A percentile compares a stretch with the other conserved stretches of the same genome.
These are phyloP conservation scores for Oscheius sp. DNA, from an alignment of 2,888 invertebrate species.

Conservation along the genomic window DNA sequence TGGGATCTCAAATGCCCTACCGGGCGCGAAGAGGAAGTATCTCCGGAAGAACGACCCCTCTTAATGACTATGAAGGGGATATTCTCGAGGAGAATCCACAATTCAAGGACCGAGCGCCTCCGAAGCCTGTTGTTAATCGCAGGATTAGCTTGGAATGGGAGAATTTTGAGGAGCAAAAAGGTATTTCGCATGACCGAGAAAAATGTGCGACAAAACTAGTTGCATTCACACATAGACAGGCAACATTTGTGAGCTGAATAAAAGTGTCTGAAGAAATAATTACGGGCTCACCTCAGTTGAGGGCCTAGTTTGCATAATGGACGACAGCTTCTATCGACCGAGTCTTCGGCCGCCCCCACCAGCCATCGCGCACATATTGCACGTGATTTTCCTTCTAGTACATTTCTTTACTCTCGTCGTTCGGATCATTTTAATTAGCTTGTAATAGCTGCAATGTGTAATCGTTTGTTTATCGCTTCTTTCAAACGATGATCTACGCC, in stretches of 20 bases:
- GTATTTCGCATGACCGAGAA: slow-evolving; percentile 25
- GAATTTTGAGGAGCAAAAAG: slow-evolving; percentile 66
- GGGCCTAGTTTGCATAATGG: slow-evolving; percentile 36
- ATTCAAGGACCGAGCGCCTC: slow-evolving; percentile 65
- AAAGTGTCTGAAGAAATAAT: slow-evolving; percentile 16
- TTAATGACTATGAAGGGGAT: slow-evolving; percentile 61
- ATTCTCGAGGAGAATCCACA: slow-evolving; percentile 68
- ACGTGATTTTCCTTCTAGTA: slow-evolving; percentile 29
- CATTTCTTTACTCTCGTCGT: background rate
- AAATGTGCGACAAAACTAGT: background rate
- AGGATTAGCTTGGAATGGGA: slow-evolving; percentile 71
- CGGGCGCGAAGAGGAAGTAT: slow-evolving; percentile 43
- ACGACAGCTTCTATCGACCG: slow-evolving; percentile 38
- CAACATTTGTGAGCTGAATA: background rate
- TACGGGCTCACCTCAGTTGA: slow-evolving; percentile 27
- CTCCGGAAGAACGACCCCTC: slow-evolving; percentile 49
- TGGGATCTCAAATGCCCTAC: slow-evolving; percentile 56
- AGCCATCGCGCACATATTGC: slow-evolving; percentile 37
- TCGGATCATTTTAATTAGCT: background rate
- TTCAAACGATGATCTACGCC: no score
- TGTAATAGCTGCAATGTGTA: no score
- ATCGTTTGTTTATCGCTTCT: no score
- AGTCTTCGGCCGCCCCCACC: slow-evolving; percentile 36
- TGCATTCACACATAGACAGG: background rate
- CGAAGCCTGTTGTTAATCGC: slow-evolving; percentile 69